Percentiles rank a stretch among this genome's conserved stretches.
Evolutionary conservation across 23 tunicate genomes (phyloP).

Genomic region (Ciona savignyi): DNA sequence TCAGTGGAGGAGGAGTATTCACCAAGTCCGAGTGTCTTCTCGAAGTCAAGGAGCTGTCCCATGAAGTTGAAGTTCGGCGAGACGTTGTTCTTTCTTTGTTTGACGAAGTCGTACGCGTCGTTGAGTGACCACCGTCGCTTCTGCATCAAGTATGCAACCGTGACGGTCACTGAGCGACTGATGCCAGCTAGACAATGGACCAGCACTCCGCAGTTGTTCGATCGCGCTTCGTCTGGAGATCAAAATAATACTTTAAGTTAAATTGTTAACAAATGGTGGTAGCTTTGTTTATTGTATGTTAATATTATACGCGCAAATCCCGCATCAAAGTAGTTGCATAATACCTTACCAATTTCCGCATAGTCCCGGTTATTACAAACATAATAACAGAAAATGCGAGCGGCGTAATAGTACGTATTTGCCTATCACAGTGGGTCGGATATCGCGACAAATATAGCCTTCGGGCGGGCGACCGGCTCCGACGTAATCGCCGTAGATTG

Average conservation of each 20-base stretch:
- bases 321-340: too few species aligned
- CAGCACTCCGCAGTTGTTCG: conserved; percentile 74
- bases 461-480: neutral
- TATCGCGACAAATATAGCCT: neutral
- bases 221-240: conserved; percentile 84
- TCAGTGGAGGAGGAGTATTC: conserved; percentile 37
- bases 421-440: neutral
- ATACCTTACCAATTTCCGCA: too few species aligned
- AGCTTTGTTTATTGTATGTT: too few species aligned
- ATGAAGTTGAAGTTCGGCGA: conserved; percentile 97
- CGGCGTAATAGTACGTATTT: neutral
- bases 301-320: too few species aligned
- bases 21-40: conserved; percentile 78
- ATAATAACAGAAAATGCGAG: too few species aligned
- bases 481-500: neutral
- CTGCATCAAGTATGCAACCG: conserved; percentile 93
- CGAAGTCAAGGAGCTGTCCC: conserved; percentile 94
- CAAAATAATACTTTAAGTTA: conserved; percentile 5
- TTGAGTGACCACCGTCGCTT: conserved; percentile 80
- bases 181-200: conserved; percentile 96
- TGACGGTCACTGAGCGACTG: conserved; percentile 93
- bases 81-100: conserved; percentile 94
- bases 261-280: neutral
- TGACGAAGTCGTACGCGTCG: conserved; percentile 96
- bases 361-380: too few species aligned